Percentiles rank a stretch among this genome's conserved stretches.
phyloP scores from a whole-genome alignment of 1,140 invertebrate genomes.

The Cecropterus lyciades region DNA sequence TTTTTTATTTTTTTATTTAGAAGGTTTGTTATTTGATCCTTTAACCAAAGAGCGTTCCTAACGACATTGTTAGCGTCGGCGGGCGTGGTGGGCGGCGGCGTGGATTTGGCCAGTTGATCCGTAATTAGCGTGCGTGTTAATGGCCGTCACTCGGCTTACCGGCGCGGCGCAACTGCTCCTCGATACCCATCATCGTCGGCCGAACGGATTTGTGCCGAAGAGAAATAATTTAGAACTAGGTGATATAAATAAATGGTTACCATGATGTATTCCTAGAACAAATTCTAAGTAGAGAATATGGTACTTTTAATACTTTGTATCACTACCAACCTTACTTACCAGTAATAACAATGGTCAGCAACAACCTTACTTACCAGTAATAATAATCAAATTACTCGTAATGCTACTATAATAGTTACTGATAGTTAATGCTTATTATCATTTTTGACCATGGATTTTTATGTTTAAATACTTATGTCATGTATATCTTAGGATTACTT shows the following conservation, averaged over 20 bases:
- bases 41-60: conserved; percentile 29
- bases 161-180: conserved; percentile 40
- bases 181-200: conserved; percentile 17
- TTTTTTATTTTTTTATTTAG: conserved; percentile 40
- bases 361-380: too few species aligned
- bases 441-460: too few species aligned
- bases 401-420: too few species aligned
- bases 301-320: too few species aligned
- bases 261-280: too few species aligned
- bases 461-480: too few species aligned
- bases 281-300: too few species aligned
- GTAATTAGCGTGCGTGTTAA: conserved; percentile 57
- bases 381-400: too few species aligned
- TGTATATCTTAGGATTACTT: too few species aligned
- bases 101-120: conserved; percentile 46
- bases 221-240: neutral
- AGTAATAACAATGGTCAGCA: too few species aligned
- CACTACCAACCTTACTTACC: too few species aligned
- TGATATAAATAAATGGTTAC: neutral
- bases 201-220: conserved; percentile 7
- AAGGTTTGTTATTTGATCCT: conserved; percentile 24
- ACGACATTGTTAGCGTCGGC: conserved; percentile 32
- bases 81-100: conserved; percentile 26
- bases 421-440: too few species aligned
- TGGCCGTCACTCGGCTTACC: conserved; percentile 49